Evolutionary conservation across 2,113 vertebrate species (phyloP).

Genomic region (Corythoichthys intestinalis): DNA sequence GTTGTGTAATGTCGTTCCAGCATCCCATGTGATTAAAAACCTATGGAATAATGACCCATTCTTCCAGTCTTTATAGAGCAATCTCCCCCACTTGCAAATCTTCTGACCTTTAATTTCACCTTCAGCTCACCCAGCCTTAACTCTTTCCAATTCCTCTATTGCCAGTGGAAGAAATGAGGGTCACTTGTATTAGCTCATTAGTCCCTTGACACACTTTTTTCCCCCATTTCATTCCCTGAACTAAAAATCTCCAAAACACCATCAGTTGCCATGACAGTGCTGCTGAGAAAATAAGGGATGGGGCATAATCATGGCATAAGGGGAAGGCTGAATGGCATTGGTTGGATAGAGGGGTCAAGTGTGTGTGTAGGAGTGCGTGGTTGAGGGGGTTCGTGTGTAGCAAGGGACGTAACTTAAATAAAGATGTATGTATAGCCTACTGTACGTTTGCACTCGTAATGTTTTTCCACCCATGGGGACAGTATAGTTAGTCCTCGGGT

Average conservation of each 20-base stretch:
- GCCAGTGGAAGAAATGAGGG: conserved; percentile 28
- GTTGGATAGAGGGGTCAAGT: not conserved
- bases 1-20: not conserved
- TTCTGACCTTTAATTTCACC: conserved; percentile 10
- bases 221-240: conserved; percentile 38
- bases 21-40: not conserved
- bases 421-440: too few relatives aligned
- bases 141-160: conserved; percentile 25
- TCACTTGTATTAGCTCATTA: conserved; percentile 46
- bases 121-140: not conserved
- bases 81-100: conserved; percentile 5
- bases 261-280: conserved; percentile 54
- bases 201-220: conserved; percentile 43
- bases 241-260: conserved; percentile 65
- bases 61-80: conserved; percentile 17
- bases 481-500: too few relatives aligned
- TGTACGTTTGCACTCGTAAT: too few relatives aligned
- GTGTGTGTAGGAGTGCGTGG: not conserved
- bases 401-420: not conserved
- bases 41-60: conserved; percentile 6
- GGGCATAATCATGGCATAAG: conserved; percentile 31
- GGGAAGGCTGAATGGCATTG: conserved; percentile 13
- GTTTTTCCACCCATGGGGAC: too few relatives aligned
- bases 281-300: conserved; percentile 51
- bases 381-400: conserved; percentile 16